Base-by-base conservation (phyloP, 2,797 vertebrate genomes). In the Malurus leucopterus region DNA sequence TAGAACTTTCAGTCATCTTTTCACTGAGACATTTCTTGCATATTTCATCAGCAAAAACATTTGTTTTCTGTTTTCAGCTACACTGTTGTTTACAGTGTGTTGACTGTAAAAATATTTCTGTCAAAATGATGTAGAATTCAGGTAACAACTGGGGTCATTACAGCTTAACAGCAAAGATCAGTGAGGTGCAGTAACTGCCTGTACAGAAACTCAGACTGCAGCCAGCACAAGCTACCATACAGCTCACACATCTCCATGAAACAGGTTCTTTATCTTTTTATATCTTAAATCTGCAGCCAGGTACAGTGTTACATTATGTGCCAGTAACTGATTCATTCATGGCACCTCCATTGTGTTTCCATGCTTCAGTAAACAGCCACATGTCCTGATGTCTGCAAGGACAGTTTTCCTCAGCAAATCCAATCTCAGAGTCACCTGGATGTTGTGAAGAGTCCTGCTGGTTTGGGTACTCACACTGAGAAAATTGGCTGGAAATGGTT, bases 381-480 rank as follows among this genome's bases (percentile, higher is more conserved):
- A 49, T 57, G 40, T 64, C 59, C 58, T 68, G 40, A 8, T 51
- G 43, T 21, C 54, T 63, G 8, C 36, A 55, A 36, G 40, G 13
- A 6, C 30, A 61, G 12, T 11, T 68, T 53, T 43, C 59, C 40
- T n/a, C 69, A 51, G 69, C 44, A 91, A 55, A 85, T 11, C 44
- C 64, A 34, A 13, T 27, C 73, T 67, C 32, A 61, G 7, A 58
- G n/a, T 71, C 51, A 23, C 41, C 53, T 38, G 59, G 32, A 38
- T 26, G 22, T 9, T 16, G 32, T 47, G 32, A 57, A 26, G 41
- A 32, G 43, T 29, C 32, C 49, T 2, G 8, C 30, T 68, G 36
- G 49, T 50, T 57, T 53, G 76, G 32, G 69, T 84, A 97, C 96
- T 97, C 88, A 97, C 96, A 92, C 14, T 62, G 95, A 83, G 82